A percentile compares a stretch with the other conserved stretches of the same genome.
These are phyloP conservation scores for Aphis gossypii DNA, from an alignment of 1,140 invertebrate species.

Conservation along the genomic window DNA sequence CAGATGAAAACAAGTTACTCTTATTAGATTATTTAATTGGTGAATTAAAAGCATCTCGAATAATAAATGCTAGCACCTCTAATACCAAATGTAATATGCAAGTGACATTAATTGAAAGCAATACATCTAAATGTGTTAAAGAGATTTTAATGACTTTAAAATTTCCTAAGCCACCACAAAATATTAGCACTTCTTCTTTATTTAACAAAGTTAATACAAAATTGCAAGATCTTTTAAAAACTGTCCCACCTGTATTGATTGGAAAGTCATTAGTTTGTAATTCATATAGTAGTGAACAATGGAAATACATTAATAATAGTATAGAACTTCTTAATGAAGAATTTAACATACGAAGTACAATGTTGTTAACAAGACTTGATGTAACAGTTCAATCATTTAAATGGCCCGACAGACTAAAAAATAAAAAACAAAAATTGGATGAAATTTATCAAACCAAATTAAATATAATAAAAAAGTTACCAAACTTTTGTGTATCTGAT, in stretches of 20 bases:
- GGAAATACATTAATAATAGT: conserved; percentile 75
- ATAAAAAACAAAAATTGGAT: conserved; percentile 77
- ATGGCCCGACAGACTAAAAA: conserved; percentile 86
- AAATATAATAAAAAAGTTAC: conserved; percentile 70
- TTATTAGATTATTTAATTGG: conserved; percentile 81
- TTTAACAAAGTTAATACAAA: conserved; percentile 74
- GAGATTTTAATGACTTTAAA: conserved; percentile 78
- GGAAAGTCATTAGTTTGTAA: conserved; percentile 82
- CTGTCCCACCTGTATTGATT: conserved; percentile 70
- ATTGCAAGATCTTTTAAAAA: conserved; percentile 74
- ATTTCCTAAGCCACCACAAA: conserved; percentile 84
- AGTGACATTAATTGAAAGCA: conserved; percentile 69
- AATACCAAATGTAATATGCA: conserved; percentile 59
- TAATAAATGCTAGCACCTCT: conserved; percentile 73
- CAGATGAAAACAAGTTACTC: conserved; percentile 70
- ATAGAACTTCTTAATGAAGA: conserved; percentile 80
- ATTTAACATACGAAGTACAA: conserved; percentile 83
- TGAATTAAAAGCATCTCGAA: conserved; percentile 83
- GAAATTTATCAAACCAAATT: conserved; percentile 75
- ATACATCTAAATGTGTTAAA: conserved; percentile 78
- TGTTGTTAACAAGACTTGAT: conserved; percentile 88
- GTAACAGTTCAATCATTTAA: conserved; percentile 93
- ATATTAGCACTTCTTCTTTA: conserved; percentile 77
- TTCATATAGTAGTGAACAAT: conserved; percentile 79
- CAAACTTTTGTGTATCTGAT: conserved; percentile 73